Evolutionary conservation across 2,113 vertebrate genomes (phyloP).

Genomic region (Mesitornis unicolor): DNA sequence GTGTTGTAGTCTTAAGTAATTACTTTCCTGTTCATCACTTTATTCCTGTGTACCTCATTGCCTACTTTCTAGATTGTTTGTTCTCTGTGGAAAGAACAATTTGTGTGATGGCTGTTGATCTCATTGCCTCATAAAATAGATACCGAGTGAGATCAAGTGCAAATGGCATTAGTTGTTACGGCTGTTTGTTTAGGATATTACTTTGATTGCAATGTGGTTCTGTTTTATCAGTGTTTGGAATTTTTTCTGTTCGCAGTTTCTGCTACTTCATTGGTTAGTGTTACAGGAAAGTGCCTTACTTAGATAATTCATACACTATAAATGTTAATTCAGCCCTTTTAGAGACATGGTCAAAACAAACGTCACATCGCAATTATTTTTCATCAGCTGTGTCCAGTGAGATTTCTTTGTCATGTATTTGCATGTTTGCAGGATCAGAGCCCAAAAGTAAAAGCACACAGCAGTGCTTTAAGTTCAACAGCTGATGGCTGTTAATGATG

Average conservation of each 20-base stretch:
- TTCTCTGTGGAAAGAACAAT: background rate
- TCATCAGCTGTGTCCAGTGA: background rate
- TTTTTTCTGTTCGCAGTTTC: background rate
- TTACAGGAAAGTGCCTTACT: background rate
- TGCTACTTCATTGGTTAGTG: background rate
- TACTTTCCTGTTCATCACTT: background rate
- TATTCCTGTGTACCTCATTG: background rate
- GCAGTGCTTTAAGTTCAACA: background rate
- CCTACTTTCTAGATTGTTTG: background rate
- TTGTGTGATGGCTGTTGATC: background rate
- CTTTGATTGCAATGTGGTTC: background rate
- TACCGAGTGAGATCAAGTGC: background rate
- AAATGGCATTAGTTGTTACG: background rate
- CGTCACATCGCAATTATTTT: background rate
- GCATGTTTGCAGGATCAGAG: background rate
- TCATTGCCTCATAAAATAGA: background rate
- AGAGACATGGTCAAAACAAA: background rate
- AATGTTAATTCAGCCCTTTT: background rate
- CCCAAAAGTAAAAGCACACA: background rate
- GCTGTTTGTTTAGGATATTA: background rate
- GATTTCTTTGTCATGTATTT: background rate
- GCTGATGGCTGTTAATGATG: background rate
- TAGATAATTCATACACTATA: background rate
- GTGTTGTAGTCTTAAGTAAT: background rate
- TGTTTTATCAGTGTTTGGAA: background rate